phyloP scores from a whole-genome alignment of 2,113 vertebrate genomes.

The Physeter macrocephalus region DNA sequence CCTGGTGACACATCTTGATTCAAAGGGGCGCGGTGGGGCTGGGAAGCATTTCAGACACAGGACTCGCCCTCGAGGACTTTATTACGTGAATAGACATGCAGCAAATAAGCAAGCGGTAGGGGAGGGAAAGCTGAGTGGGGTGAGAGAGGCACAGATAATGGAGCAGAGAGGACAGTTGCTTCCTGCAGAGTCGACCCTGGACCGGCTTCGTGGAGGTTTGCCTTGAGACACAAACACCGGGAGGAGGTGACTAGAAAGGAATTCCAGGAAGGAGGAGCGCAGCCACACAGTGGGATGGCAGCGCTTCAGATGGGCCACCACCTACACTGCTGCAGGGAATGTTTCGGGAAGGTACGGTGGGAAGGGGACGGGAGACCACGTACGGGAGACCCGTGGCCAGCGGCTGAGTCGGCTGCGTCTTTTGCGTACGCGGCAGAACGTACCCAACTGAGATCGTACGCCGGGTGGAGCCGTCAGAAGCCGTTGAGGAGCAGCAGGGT shows the following conservation, averaged over 20 bases:
- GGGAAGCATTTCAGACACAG: not conserved
- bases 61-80: not conserved
- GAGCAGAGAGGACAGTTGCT: not conserved
- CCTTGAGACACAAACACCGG: rapidly evolving
- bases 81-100: not conserved
- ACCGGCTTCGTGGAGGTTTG: not conserved
- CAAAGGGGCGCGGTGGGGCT: not conserved
- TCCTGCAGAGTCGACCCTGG: no score
- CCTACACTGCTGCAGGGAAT: not conserved
- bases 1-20: not conserved
- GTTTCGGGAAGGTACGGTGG: not conserved
- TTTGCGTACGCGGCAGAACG: not conserved
- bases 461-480: no score
- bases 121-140: not conserved
- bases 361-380: not conserved
- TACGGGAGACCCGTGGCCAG: not conserved
- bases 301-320: rapidly evolving
- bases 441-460: not conserved
- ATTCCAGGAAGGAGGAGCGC: not conserved
- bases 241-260: not conserved
- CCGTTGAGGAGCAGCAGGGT: not conserved
- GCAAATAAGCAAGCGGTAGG: not conserved
- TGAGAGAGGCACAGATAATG: not conserved
- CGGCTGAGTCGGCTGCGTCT: not conserved
- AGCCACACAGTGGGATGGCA: not conserved